Conservation (phyloP, 2,113 vertebrate species). For the Thinocorus orbignyianus region DNA sequence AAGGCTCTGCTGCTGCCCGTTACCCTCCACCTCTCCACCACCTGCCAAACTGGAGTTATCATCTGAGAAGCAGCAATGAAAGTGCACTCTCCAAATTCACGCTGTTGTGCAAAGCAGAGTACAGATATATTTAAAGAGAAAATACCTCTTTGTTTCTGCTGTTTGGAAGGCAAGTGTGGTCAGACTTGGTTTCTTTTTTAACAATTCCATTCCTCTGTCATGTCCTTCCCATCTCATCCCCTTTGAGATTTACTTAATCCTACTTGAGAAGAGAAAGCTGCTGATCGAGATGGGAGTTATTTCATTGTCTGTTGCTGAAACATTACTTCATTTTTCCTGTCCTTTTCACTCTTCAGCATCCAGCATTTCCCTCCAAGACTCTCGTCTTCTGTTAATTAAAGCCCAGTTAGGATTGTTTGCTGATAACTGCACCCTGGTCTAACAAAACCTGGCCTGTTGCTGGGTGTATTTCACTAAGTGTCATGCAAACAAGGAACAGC, state of each 20-base stretch:
- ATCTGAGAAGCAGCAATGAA: neutral
- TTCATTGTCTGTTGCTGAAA: neutral
- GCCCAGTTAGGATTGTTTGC: neutral
- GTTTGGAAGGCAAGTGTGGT: neutral
- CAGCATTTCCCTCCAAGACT: neutral
- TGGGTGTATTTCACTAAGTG: neutral
- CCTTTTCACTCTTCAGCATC: neutral
- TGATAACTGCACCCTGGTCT: neutral
- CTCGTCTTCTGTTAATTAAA: neutral
- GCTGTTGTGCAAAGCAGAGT: neutral
- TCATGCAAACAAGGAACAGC: neutral
- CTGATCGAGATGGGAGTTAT: neutral
- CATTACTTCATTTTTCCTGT: neutral
- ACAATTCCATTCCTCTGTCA: neutral
- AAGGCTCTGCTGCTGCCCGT: neutral
- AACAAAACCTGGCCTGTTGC: neutral
- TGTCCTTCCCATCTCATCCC: neutral
- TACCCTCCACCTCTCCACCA: neutral
- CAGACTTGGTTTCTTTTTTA: neutral
- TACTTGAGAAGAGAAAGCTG: neutral
- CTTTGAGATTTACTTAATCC: neutral
- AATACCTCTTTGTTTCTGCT: neutral
- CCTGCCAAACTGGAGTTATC: neutral
- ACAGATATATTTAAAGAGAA: neutral
- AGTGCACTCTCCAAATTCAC: neutral